Percentiles rank a stretch among this genome's conserved stretches.
Conservation (phyloP, 2,888 invertebrate species). For the Yponomeuta plumbellus region DNA sequence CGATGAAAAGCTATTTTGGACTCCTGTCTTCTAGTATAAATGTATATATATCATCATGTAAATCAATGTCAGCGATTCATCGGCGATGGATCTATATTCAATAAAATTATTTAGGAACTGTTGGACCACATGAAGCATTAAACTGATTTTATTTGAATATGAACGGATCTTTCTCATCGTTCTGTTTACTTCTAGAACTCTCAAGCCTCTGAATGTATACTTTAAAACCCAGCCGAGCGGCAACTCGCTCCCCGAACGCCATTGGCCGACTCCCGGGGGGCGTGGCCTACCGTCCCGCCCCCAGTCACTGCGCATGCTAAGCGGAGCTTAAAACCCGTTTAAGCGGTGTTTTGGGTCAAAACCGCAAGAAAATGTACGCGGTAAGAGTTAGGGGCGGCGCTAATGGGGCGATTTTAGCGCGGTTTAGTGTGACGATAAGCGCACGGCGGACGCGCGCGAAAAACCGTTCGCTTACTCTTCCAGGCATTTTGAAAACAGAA, state of each 20-base stretch:
- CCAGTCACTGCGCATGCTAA: conserved; percentile 65
- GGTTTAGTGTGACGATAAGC: conserved; percentile 52
- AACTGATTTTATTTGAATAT: too few relatives aligned
- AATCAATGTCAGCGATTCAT: too few relatives aligned
- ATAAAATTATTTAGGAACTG: too few relatives aligned
- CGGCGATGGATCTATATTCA: too few relatives aligned
- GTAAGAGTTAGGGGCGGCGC: conserved; percentile 67
- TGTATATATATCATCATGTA: too few relatives aligned
- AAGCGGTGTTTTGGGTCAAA: conserved; percentile 74
- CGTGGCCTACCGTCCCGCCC: conserved; percentile 51
- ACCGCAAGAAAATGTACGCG: conserved; percentile 74
- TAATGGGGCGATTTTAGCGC: conserved; percentile 69
- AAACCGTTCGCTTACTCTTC: too few relatives aligned
- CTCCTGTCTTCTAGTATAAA: too few relatives aligned
- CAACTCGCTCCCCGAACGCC: conserved; percentile 37
- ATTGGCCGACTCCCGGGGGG: conserved; percentile 49
- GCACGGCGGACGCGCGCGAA: conserved; percentile 47
- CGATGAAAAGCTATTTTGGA: too few relatives aligned
- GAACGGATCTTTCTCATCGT: not conserved
- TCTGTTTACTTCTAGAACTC: conserved; percentile 29
- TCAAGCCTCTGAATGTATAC: conserved; percentile 52
- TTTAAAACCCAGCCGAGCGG: conserved; percentile 57
- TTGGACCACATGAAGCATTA: too few relatives aligned
- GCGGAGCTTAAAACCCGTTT: conserved; percentile 70
- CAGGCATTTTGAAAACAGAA: too few relatives aligned